Conservation (phyloP, 2,888 invertebrate species). For the Lampropteryx suffumata region DNA sequence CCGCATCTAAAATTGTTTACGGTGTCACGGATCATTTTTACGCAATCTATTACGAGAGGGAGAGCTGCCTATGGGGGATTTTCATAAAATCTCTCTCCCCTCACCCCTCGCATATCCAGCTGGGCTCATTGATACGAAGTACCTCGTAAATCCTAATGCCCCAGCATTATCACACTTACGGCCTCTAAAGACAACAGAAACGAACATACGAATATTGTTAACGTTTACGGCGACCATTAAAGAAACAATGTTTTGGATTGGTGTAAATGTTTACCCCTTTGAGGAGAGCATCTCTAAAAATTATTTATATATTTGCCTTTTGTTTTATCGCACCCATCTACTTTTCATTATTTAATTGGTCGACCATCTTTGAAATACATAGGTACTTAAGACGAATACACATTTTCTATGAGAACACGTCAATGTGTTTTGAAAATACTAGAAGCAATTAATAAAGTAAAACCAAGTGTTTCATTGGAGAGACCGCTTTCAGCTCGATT, state of each 20-base stretch:
- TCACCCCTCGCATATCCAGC: slow-evolving; percentile 33
- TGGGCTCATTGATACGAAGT: slow-evolving; percentile 51
- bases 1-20: slow-evolving; percentile 30
- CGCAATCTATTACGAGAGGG: slow-evolving; percentile 37
- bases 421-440: slow-evolving; percentile 7
- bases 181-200: slow-evolving; percentile 35
- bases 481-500: slow-evolving; percentile 53
- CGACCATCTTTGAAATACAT: too few species aligned
- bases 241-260: slow-evolving; percentile 26
- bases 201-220: slow-evolving; percentile 38
- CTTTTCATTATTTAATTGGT: too few species aligned
- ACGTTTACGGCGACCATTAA: slow-evolving; percentile 32
- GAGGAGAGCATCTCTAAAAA: neutral
- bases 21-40: slow-evolving; percentile 26
- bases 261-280: slow-evolving; percentile 9
- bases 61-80: slow-evolving; percentile 42
- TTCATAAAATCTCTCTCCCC: slow-evolving; percentile 48
- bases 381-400: too few species aligned
- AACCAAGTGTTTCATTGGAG: slow-evolving; percentile 23
- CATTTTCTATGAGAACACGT: too few species aligned
- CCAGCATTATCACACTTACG: slow-evolving; percentile 39
- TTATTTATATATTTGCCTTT: neutral
- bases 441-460: slow-evolving; percentile 16
- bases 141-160: slow-evolving; percentile 61
- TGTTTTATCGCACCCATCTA: neutral